Evolutionary conservation across 2,113 vertebrate genomes (phyloP).

Genomic region (Cephalopholis sonnerati): DNA sequence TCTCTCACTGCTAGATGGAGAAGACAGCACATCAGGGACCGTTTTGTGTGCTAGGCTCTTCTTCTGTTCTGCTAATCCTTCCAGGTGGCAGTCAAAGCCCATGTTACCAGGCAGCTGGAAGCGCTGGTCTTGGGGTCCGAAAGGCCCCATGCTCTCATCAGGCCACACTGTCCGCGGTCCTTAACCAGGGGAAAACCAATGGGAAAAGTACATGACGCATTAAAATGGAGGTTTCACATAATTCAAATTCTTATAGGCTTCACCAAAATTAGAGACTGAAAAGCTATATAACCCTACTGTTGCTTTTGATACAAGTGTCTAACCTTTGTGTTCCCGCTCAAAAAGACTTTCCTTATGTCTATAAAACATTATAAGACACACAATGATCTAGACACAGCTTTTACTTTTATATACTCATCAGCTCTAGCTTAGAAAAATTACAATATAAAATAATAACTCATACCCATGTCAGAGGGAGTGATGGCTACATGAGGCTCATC

Average conservation of each 20-base stretch:
- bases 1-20: slow-evolving; percentile 87
- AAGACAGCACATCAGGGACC: slow-evolving; percentile 88
- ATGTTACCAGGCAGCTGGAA: slow-evolving; percentile 92
- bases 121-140: slow-evolving; percentile 91
- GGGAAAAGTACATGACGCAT: neutral
- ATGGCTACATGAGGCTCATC: slow-evolving; percentile 86
- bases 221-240: neutral
- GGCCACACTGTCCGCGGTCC: slow-evolving; percentile 90
- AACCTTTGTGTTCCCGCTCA: neutral
- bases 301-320: neutral
- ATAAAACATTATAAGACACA: neutral
- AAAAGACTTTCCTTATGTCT: neutral
- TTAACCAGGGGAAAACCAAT: slow-evolving; percentile 51
- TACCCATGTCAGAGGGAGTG: slow-evolving; percentile 87
- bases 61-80: slow-evolving; percentile 81
- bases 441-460: slow-evolving; percentile 26
- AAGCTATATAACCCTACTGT: neutral
- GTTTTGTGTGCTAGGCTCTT: slow-evolving; percentile 66
- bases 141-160: slow-evolving; percentile 90
- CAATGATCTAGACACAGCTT: neutral
- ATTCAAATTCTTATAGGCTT: neutral
- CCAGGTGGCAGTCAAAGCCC: slow-evolving; percentile 90
- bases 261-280: neutral
- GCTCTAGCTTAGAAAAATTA: neutral
- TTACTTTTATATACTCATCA: neutral